These are phyloP conservation scores for Hylyphantes graminicola DNA, from an alignment of 1,140 invertebrate species.

Conservation along the genomic window DNA sequence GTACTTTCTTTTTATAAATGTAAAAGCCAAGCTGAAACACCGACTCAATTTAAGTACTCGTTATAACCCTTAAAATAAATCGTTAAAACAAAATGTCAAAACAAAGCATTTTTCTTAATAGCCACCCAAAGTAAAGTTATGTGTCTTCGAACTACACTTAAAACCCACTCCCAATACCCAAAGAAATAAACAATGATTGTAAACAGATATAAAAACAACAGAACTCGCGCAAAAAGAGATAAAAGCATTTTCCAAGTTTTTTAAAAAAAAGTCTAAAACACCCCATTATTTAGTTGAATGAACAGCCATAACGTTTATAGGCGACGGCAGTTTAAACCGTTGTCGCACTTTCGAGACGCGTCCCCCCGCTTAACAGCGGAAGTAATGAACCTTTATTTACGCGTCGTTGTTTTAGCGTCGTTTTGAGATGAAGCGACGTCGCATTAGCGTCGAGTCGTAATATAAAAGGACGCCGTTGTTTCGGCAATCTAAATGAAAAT, in stretches of 20 bases:
- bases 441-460: neutral
- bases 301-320: conserved; percentile 41
- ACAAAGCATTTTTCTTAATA: too few species aligned
- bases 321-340: conserved; percentile 30
- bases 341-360: conserved; percentile 23
- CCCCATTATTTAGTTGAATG: conserved; percentile 22
- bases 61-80: too few species aligned
- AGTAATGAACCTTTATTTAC: conserved; percentile 39
- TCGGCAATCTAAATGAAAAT: conserved; percentile 38
- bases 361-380: conserved; percentile 13
- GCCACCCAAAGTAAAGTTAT: too few species aligned
- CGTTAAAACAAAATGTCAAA: too few species aligned
- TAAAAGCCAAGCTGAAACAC: too few species aligned
- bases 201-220: conserved; percentile 18
- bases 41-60: too few species aligned
- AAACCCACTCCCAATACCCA: too few species aligned
- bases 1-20: too few species aligned
- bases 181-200: too few species aligned
- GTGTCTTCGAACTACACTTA: too few species aligned
- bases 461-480: neutral
- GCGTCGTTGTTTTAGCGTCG: neutral
- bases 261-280: conserved; percentile 10
- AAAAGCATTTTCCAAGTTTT: neutral
- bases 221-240: conserved; percentile 3
- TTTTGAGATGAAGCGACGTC: conserved; percentile 3